Evolutionary conservation across 2,113 vertebrate species (phyloP), one percentile per base, ranked within the genome.

Genomic region (Myotis brandtii): DNA sequence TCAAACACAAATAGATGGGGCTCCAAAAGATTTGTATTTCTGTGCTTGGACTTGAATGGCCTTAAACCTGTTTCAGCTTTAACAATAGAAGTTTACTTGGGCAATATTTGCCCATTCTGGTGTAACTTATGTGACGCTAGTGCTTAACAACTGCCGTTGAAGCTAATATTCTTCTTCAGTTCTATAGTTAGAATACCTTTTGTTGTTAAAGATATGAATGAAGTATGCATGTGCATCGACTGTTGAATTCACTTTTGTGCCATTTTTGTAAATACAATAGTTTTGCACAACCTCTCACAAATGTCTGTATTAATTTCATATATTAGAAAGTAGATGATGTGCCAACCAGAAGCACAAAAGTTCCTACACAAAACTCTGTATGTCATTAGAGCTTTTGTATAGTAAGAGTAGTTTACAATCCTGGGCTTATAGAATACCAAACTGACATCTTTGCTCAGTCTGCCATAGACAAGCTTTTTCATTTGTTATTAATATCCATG

Each of bases 221-320:
- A 98, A 98, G 98, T 99, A 97, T 98, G 99, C 99, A 99, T 99
- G 99, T 99, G 98, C 98, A 99, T 99, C 97, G 97, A 99, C 99
- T 99, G 98, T 99, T 98, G 98, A 99, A 99, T 99, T 99, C 99
- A 99, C 99, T 99, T 98, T 99, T 99, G 99, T 99, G 99, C 99
- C 99, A 99, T 99, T 99, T 99, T 99, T 99, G 99, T 99, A 99
- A 99, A 99, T 99, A 99, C 98, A 99, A 97, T 99, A 99, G 99
- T 99, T 99, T 99, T 99, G 99, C 99, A 99, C 99, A 99, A 99
- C 99, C 98, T 98, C 98, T 98, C 98, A 98, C 97, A 98, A 98
- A 98, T 89, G 97, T 98, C 98, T 98, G 80, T 94, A 96, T 98
- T 98, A 98, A 97, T 98, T 98, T 98, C 97, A 98, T 97, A 96